These are phyloP conservation scores for Schizotus pectinicornis DNA, from an alignment of 2,888 invertebrate genomes.

Conservation along the genomic window DNA sequence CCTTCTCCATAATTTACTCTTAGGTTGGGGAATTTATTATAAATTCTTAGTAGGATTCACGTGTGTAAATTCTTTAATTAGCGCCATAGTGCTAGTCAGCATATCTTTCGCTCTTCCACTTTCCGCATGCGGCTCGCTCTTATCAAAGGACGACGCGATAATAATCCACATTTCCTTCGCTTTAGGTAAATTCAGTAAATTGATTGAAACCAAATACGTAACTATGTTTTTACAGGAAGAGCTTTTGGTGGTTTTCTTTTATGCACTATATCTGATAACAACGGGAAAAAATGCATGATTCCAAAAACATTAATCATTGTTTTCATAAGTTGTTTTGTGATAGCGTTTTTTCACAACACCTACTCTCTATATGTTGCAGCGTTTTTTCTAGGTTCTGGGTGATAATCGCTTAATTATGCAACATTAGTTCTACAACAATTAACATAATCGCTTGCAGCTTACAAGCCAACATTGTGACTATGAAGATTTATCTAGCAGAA, in stretches of 20 bases:
- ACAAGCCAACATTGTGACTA: conserved; percentile 49
- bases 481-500: conserved; percentile 57
- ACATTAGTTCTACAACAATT: conserved; percentile 15
- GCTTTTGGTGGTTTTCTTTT: conserved; percentile 42
- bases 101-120: conserved; percentile 10
- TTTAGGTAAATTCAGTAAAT: conserved; percentile 7
- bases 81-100: conserved; percentile 12
- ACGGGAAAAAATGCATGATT: conserved; percentile 55
- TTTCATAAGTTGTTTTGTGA: conserved; percentile 52
- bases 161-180: conserved; percentile 6
- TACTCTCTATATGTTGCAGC: conserved; percentile 51
- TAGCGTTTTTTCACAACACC: conserved; percentile 55
- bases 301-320: conserved; percentile 51
- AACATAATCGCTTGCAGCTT: conserved; percentile 45
- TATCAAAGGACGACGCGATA: background rate
- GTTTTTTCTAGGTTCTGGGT: conserved; percentile 58
- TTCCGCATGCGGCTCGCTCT: conserved; percentile 11
- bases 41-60: conserved; percentile 21
- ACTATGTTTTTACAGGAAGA: conserved; percentile 15
- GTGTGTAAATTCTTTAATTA: conserved; percentile 7
- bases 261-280: conserved; percentile 52
- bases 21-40: conserved; percentile 25
- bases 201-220: no score
- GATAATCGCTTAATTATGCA: conserved; percentile 39
- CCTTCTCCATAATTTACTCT: no score